Evolutionary conservation across 2,888 invertebrate genomes (phyloP).

Genomic region (Agrochola circellaris): DNA sequence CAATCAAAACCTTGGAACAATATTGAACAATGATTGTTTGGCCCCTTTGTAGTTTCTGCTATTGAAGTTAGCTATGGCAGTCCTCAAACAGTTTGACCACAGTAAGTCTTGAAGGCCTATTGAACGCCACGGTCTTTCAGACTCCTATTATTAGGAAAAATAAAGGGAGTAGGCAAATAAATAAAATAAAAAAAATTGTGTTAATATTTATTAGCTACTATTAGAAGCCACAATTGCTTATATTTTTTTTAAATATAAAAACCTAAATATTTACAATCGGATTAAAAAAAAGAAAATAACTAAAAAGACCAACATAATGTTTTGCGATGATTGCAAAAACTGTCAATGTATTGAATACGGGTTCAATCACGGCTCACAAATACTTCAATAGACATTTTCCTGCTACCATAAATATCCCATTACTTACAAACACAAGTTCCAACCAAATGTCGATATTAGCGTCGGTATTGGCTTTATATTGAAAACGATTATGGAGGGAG

Average conservation of each 20-base stretch:
- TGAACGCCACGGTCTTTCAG: background rate
- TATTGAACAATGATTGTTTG: constrained; percentile 3
- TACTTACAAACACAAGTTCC: constrained; percentile 33
- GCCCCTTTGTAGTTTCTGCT: constrained; percentile 1
- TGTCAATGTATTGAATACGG: constrained; percentile 28
- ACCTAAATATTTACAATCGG: constrained; percentile 75
- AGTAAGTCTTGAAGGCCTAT: background rate
- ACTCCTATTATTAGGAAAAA: background rate
- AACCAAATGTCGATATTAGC: constrained; percentile 38
- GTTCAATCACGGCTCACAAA: constrained; percentile 25
- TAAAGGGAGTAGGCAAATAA: background rate
- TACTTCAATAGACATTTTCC: constrained; percentile 37
- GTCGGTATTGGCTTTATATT: constrained; percentile 41
- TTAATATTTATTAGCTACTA: constrained; percentile 85
- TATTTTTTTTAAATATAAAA: constrained; percentile 70
- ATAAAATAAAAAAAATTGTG: constrained; percentile 65
- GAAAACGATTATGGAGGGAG: constrained; percentile 26
- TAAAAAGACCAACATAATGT: constrained; percentile 33
- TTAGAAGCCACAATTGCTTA: constrained; percentile 79
- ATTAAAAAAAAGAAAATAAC: constrained; percentile 36
- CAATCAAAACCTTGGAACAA: constrained; percentile 2
- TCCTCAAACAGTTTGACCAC: background rate
- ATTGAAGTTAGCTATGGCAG: background rate
- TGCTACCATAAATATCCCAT: constrained; percentile 36
- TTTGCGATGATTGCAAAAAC: constrained; percentile 14